A percentile compares a stretch with the other conserved stretches of the same genome.
Conservation (phyloP, 2,888 invertebrate genomes). For the Parnassius glacialis region DNA sequence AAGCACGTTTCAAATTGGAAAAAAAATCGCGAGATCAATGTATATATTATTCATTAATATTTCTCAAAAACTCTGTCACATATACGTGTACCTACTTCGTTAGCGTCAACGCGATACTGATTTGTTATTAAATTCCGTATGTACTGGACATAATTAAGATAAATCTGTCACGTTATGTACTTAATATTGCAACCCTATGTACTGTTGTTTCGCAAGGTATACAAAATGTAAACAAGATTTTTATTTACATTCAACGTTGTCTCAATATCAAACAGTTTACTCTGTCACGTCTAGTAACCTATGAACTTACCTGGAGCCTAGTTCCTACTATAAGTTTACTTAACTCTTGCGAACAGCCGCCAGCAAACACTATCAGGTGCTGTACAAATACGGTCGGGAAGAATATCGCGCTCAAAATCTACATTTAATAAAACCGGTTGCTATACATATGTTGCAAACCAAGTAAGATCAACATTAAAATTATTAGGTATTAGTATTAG, state of each 20-base stretch:
- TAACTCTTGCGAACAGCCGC: constrained; percentile 42
- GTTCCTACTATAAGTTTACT: constrained; percentile 25
- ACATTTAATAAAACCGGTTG: constrained; percentile 22
- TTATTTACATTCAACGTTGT: neutral
- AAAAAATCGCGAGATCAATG: constrained; percentile 24
- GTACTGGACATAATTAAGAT: constrained; percentile 62
- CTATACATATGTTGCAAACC: neutral
- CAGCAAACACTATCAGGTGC: constrained; percentile 46
- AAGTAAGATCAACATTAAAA: too few relatives aligned
- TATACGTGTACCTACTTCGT: constrained; percentile 52
- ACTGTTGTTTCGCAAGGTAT: constrained; percentile 32
- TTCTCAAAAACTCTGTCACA: constrained; percentile 35
- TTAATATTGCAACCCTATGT: constrained; percentile 52
- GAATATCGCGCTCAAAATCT: constrained; percentile 27
- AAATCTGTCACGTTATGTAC: constrained; percentile 52
- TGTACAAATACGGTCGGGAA: constrained; percentile 40
- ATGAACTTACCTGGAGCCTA: constrained; percentile 14
- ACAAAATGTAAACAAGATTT: neutral
- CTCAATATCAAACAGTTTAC: neutral
- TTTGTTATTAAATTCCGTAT: constrained; percentile 56
- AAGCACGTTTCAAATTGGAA: constrained; percentile 32
- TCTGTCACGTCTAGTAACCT: constrained; percentile 4
- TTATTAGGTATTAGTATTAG: too few relatives aligned
- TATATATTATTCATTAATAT: constrained; percentile 16
- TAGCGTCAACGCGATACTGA: constrained; percentile 61